Conservation (phyloP, 2,113 vertebrate species). For the Scophthalmus maximus region DNA sequence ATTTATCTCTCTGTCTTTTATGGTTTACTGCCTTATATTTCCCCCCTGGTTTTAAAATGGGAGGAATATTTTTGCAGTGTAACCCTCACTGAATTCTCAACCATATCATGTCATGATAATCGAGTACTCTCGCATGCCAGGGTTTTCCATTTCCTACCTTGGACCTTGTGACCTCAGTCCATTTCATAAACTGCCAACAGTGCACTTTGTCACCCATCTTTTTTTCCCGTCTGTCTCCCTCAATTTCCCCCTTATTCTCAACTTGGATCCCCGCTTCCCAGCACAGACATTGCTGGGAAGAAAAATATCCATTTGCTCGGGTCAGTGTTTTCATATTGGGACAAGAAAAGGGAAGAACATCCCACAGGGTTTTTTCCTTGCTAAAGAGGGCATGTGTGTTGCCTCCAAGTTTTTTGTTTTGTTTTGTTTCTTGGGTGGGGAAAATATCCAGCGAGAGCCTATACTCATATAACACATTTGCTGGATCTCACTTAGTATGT, state of each 20-base stretch:
- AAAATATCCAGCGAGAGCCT: background rate
- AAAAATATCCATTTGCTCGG: slow-evolving; percentile 60
- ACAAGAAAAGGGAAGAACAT: no score
- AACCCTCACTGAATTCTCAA: slow-evolving; percentile 20
- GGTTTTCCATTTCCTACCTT: slow-evolving; percentile 49
- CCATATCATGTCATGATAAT: slow-evolving; percentile 40
- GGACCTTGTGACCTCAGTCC: slow-evolving; percentile 42
- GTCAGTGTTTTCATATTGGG: slow-evolving; percentile 65
- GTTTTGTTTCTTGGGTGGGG: background rate
- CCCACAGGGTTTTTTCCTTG: background rate
- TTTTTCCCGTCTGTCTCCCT: slow-evolving; percentile 20
- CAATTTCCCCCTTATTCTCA: slow-evolving; percentile 40
- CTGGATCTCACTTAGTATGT: background rate
- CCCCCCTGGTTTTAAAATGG: slow-evolving; percentile 19
- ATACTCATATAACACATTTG: background rate
- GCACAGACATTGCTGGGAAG: slow-evolving; percentile 31
- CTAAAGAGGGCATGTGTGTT: slow-evolving; percentile 6
- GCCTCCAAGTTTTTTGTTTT: background rate
- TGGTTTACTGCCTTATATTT: slow-evolving; percentile 46
- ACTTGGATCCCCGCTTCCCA: slow-evolving; percentile 18
- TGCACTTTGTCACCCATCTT: slow-evolving; percentile 22
- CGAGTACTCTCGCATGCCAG: slow-evolving; percentile 29
- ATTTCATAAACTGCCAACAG: slow-evolving; percentile 36
- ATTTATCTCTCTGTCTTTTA: slow-evolving; percentile 45
- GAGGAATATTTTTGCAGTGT: slow-evolving; percentile 41